Evolutionary conservation across 2,113 vertebrate species (phyloP), one percentile per base, ranked within the genome.

Genomic region (Ploceus nigricollis): DNA sequence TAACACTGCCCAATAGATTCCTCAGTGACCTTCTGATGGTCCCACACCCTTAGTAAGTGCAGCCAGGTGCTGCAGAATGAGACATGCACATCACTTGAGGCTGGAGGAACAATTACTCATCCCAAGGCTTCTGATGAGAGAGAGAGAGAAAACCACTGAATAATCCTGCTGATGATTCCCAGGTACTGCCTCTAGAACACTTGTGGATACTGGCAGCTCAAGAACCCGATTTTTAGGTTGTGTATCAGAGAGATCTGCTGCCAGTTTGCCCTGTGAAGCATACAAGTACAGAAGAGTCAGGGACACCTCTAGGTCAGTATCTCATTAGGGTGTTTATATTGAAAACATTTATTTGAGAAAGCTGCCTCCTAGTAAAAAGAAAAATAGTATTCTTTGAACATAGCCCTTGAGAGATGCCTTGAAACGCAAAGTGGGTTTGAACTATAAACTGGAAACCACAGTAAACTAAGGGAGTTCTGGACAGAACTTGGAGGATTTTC

Each of bases 351-450:
- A 58, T 87, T 58, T 73, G 39, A 95, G 69, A 72, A 90, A 61
- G 27, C 51, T 72, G 42, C 30, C 27, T 89, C 18, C 75, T 72
- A 87, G 65, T 86, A 25, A 85, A 96, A 94, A 88, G 39, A 91
- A 60, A 96, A 92, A n/a, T 4, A 54, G 9, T 23, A 30, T 58
- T 76, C 35, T 81, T 71, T 71, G 72, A 86, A 89, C 18, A 82
- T 3, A 82, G 33, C 60, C 80, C 69, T 33, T 47, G 75, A 91
- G 84, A 88, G 18, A 33, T 75, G 44, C 57, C 84, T 78, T 37
- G 78, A 90, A 95, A 91, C 63, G 28, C 56, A 86, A 93, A 58
- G 73, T 33, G 47, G 61, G 21, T 90, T 95, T 93, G 72, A 82
- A 73, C 57, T 54, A 61, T 6, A 31, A 78, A 65, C 1, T 53